These are phyloP conservation scores for Schlechtendalia chinensis DNA, from an alignment of 1,140 invertebrate genomes.

Conservation along the genomic window DNA sequence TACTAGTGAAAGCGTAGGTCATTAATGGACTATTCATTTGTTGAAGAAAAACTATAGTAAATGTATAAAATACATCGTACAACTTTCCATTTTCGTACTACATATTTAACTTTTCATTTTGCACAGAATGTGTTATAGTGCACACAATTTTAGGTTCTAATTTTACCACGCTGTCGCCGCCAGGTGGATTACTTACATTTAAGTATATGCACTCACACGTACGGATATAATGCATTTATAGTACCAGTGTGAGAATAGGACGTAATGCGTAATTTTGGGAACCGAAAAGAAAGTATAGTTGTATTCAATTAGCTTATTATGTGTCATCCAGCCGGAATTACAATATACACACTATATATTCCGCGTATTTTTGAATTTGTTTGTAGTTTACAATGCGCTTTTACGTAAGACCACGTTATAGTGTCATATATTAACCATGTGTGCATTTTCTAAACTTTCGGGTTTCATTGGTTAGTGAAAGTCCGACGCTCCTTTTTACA, in stretches of 20 bases:
- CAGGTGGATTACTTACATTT: no score
- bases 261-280: neutral
- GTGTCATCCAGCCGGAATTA: neutral
- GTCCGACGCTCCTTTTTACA: no score
- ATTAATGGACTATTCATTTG: no score
- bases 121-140: no score
- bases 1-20: no score
- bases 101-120: no score
- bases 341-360: neutral
- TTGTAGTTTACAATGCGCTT: neutral
- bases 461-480: neutral
- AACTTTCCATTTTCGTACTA: no score
- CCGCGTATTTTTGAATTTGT: conserved; percentile 5
- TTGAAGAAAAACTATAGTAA: no score
- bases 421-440: no score
- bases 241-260: neutral
- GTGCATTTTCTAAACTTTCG: neutral
- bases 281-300: conserved; percentile 13
- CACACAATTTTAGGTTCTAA: no score
- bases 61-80: no score
- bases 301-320: conserved; percentile 26
- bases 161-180: no score
- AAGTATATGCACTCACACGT: conserved; percentile 15
- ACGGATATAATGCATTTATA: conserved; percentile 2
- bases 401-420: neutral